Evolutionary conservation across 2,888 invertebrate genomes (phyloP).

Genomic region (Cheilosia urbana): DNA sequence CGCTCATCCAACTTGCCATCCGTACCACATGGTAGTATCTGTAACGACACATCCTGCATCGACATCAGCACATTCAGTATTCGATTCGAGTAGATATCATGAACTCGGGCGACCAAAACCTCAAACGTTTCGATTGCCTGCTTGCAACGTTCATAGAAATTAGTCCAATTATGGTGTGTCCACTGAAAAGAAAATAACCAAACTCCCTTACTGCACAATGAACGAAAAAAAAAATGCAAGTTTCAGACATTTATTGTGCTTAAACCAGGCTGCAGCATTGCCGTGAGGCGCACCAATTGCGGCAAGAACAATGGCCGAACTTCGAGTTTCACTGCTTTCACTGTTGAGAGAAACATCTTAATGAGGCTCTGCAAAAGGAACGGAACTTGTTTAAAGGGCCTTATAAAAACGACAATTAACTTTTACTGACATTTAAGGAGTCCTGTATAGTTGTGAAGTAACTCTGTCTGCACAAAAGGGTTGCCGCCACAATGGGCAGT

Average conservation of each 20-base stretch:
- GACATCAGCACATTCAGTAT: slow-evolving; percentile 94
- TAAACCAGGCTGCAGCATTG: slow-evolving; percentile 92
- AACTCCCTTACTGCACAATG: slow-evolving; percentile 4
- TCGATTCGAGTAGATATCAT: slow-evolving; percentile 95
- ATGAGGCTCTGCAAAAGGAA: slow-evolving; percentile 87
- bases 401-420: background rate
- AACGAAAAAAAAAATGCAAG: slow-evolving; percentile 30
- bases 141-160: slow-evolving; percentile 90
- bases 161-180: slow-evolving; percentile 93
- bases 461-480: slow-evolving; percentile 90
- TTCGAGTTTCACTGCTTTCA: slow-evolving; percentile 91
- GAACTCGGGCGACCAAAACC: slow-evolving; percentile 89
- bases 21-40: slow-evolving; percentile 89
- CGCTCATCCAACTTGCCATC: slow-evolving; percentile 18
- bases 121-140: slow-evolving; percentile 92
- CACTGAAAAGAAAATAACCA: slow-evolving; percentile 84
- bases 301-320: slow-evolving; percentile 95
- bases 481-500: slow-evolving; percentile 92
- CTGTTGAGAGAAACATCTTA: slow-evolving; percentile 89
- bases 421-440: slow-evolving; percentile 87
- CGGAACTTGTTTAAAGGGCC: background rate
- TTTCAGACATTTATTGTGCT: slow-evolving; percentile 86
- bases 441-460: slow-evolving; percentile 91
- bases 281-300: slow-evolving; percentile 92
- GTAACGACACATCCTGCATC: slow-evolving; percentile 93